Evolutionary conservation across 35 echinoderm and acorn worm species (phyloP).

Genomic region (Eucidaris tribuloides): DNA sequence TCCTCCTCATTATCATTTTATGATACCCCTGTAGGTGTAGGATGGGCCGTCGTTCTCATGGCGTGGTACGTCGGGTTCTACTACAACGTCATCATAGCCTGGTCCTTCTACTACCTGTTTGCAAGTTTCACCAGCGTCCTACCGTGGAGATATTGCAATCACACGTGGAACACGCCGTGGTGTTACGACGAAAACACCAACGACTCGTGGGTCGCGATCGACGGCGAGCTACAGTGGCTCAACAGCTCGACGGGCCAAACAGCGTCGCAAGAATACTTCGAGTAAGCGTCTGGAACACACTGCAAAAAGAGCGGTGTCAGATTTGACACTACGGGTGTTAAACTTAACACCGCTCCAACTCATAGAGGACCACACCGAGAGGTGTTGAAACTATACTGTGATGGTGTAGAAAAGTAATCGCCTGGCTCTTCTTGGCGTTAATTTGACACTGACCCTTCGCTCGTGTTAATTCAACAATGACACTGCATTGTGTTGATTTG

Average conservation of each 20-base stretch:
- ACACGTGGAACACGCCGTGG: constrained; percentile 58
- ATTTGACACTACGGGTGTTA: too few relatives aligned
- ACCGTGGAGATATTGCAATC: constrained; percentile 54
- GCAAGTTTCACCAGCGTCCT: constrained; percentile 46
- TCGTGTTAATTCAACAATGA: too few relatives aligned
- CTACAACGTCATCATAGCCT: constrained; percentile 77
- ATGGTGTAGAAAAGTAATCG: too few relatives aligned
- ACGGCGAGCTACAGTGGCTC: constrained; percentile 6
- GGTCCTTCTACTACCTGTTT: constrained; percentile 75
- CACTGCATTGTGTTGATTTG: too few relatives aligned
- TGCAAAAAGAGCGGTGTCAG: too few relatives aligned
- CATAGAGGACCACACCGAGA: too few relatives aligned
- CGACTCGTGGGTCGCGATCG: constrained; percentile 21
- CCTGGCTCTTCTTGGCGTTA: neutral
- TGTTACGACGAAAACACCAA: constrained; percentile 54
- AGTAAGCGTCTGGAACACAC: constrained; percentile 26
- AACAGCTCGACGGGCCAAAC: constrained; percentile 35
- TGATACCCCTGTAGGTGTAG: constrained; percentile 45
- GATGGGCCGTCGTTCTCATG: constrained; percentile 75
- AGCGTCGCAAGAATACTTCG: constrained; percentile 55
- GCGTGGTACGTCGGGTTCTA: constrained; percentile 74
- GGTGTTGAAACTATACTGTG: too few relatives aligned
- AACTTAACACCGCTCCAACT: too few relatives aligned
- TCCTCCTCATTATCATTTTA: too few relatives aligned
- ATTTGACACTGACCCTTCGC: too few relatives aligned